phyloP scores from a whole-genome alignment of 2,888 invertebrate genomes.

The Synanthedon andrenaeformis region DNA sequence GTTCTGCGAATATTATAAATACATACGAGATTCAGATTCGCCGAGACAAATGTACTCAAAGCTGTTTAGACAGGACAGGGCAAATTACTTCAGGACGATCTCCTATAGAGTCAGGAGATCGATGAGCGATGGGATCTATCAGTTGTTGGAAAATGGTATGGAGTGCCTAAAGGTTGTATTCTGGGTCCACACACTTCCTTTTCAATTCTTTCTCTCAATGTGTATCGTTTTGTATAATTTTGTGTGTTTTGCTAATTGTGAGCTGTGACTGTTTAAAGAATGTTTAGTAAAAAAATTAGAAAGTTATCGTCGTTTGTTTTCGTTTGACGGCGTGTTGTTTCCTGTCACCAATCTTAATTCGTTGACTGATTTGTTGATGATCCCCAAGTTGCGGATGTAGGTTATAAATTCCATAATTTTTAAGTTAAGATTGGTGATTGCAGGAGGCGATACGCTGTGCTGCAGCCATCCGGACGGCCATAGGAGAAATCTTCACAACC shows the following conservation, averaged over 20 bases:
- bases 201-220: slow-evolving; percentile 5
- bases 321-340: slow-evolving; percentile 26
- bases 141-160: slow-evolving; percentile 40
- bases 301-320: neutral
- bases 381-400: neutral
- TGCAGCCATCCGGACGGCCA: slow-evolving; percentile 42
- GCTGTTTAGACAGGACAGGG: slow-evolving; percentile 37
- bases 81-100: slow-evolving; percentile 39
- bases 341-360: slow-evolving; percentile 34
- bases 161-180: slow-evolving; percentile 8
- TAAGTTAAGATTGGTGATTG: slow-evolving; percentile 48
- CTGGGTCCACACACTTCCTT: slow-evolving; percentile 10
- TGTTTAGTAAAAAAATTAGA: neutral
- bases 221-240: neutral
- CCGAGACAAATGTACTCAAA: slow-evolving; percentile 26
- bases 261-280: neutral
- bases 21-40: slow-evolving; percentile 16
- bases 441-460: slow-evolving; percentile 55
- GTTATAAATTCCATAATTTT: slow-evolving; percentile 5
- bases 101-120: slow-evolving; percentile 46
- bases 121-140: slow-evolving; percentile 44
- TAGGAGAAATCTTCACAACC: slow-evolving; percentile 41
- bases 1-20: slow-evolving; percentile 42
- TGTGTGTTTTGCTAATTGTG: neutral
- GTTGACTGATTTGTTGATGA: neutral